Evolutionary conservation across 1,140 invertebrate genomes (phyloP).

Genomic region (Solen grandis): DNA sequence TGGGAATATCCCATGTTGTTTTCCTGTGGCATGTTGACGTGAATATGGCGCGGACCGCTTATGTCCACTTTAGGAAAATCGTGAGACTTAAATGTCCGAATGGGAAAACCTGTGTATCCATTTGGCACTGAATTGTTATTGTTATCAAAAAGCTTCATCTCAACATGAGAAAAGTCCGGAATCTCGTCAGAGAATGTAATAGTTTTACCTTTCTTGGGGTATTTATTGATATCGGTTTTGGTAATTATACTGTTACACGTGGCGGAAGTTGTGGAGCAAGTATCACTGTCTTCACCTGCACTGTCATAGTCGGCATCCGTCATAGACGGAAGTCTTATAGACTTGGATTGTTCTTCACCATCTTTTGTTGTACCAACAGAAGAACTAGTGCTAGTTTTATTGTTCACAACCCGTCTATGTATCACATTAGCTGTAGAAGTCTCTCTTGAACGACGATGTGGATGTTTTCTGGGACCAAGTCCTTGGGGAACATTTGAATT

Average conservation of each 20-base stretch:
- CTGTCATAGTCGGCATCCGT: constrained; percentile 9
- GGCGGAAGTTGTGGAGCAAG: constrained; percentile 48
- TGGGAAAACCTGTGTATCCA: constrained; percentile 13
- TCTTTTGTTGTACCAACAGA: constrained; percentile 7
- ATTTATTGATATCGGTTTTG: constrained; percentile 6
- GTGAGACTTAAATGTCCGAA: neutral
- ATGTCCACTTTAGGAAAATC: constrained; percentile 27
- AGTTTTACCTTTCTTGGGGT: constrained; percentile 41
- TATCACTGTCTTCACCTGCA: constrained; percentile 27
- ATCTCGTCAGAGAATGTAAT: neutral
- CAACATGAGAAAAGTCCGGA: no score
- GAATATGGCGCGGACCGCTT: constrained; percentile 30
- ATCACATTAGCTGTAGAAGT: constrained; percentile 47
- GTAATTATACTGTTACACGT: constrained; percentile 38
- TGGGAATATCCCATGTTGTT: constrained; percentile 46
- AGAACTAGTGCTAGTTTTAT: constrained; percentile 9
- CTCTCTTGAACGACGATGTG: constrained; percentile 13
- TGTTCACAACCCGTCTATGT: constrained; percentile 36
- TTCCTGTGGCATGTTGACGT: constrained; percentile 60
- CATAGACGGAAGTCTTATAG: constrained; percentile 40
- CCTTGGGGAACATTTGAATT: no score
- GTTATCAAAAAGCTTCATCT: neutral
- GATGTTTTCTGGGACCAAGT: no score
- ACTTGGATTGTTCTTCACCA: constrained; percentile 6
- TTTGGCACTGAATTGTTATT: constrained; percentile 16